Base-by-base conservation (phyloP, 2,797 vertebrate genomes). In the Threskiornis aethiopicus region DNA sequence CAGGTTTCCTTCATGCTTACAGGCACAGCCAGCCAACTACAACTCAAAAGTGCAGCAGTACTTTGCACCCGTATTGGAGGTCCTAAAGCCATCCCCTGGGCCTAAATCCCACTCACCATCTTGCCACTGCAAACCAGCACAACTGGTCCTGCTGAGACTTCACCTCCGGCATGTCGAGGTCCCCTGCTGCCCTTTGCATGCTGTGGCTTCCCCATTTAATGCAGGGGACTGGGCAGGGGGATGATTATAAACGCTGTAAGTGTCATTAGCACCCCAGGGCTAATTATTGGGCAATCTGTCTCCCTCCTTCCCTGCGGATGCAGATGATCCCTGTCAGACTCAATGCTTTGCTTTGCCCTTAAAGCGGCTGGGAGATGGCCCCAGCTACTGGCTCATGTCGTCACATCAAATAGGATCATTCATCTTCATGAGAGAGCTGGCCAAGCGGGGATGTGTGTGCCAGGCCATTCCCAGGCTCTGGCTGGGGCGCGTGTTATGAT, bases 381-480 rank as follows among this genome's bases (percentile, higher is more conserved):
- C 41, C 49, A 52, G 67, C 64, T 83, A 42, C 71, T 78, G 87
- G 37, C 29, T 83, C 20, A 0, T 83, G 86, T 66, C 70, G 52
- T 73, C 67, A 58, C 52, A 67, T 85, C 84, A 80, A 66, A 83
- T 11, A 35, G 49, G 66, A 55, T 49, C 52, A 31, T 91, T 64
- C 41, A 41, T 83, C 86, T 92, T 93, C 44, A 22, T 49, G 52
- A 85, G 75, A 13, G 41, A 80, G 42, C 52, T 64, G 71, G 31
- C 82, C 3, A 6, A 44, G 51, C 8, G 1, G 33, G n/a, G 54
- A 51, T 0, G 0, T 20, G 25, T 35, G 11, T 85, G 42, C 59
- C 64, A 71, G 39, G 35, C 58, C 4, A 2, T 71, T 47, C 35
- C 73, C 62, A 67, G 58, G 22, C 49, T 80, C 44, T 62, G 61